Conservation (phyloP, 1,140 invertebrate genomes). For the Hylaeus anthracinus region DNA sequence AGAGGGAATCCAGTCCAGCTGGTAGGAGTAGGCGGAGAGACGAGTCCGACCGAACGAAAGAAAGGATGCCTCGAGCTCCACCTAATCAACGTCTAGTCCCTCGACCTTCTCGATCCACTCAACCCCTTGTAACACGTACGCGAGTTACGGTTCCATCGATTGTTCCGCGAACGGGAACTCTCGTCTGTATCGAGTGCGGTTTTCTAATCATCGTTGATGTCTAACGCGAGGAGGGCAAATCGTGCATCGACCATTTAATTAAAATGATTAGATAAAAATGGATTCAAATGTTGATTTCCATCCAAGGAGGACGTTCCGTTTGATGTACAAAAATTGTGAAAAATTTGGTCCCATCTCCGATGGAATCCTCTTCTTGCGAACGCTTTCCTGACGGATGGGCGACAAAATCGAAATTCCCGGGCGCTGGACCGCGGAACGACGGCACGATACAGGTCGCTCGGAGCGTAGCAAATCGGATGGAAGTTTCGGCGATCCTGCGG, state of each 20-base stretch:
- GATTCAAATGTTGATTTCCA: too few relatives aligned
- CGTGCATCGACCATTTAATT: too few relatives aligned
- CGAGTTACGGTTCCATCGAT: neutral
- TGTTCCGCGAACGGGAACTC: neutral
- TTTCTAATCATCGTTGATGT: too few relatives aligned
- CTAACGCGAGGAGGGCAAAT: too few relatives aligned
- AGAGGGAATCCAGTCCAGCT: slow-evolving; percentile 47
- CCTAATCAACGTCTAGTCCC: slow-evolving; percentile 77
- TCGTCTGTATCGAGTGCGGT: too few relatives aligned
- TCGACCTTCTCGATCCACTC: slow-evolving; percentile 61
- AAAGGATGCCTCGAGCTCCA: slow-evolving; percentile 64
- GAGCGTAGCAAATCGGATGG: slow-evolving; percentile 60
- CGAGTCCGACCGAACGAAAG: slow-evolving; percentile 31
- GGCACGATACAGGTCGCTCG: slow-evolving; percentile 33
- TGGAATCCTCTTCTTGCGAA: slow-evolving; percentile 14
- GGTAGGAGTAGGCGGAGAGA: slow-evolving; percentile 23
- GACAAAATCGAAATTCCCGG: slow-evolving; percentile 47
- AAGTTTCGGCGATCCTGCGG: slow-evolving; percentile 57
- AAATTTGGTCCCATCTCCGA: neutral
- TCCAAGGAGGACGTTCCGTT: too few relatives aligned
- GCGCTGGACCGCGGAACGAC: too few relatives aligned
- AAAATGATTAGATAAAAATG: too few relatives aligned
- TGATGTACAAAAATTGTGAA: too few relatives aligned
- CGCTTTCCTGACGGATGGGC: slow-evolving; percentile 41
- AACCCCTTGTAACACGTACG: slow-evolving; percentile 20